A percentile compares a stretch with the other conserved stretches of the same genome.
phyloP scores from a whole-genome alignment of 2,113 vertebrate genomes.

The Lamprologus speciosus region DNA sequence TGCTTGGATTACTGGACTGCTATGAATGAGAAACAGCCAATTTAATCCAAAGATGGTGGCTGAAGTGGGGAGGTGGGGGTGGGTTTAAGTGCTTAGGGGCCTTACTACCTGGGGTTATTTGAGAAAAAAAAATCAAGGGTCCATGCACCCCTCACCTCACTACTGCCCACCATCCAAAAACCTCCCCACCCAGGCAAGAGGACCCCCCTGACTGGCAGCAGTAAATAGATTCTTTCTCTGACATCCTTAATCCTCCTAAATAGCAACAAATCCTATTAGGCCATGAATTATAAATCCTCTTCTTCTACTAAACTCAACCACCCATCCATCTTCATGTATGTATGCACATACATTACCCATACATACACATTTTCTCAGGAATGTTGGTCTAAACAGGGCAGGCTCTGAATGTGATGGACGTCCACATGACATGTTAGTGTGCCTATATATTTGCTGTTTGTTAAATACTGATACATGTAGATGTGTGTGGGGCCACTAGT shows the following conservation, averaged over 20 bases:
- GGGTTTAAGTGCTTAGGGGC: constrained; percentile 9
- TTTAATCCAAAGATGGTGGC: constrained; percentile 60
- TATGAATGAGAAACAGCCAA: constrained; percentile 53
- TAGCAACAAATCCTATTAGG: constrained; percentile 83
- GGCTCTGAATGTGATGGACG: background rate
- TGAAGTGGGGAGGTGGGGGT: background rate
- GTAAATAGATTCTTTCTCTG: constrained; percentile 81
- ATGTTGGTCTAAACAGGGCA: background rate
- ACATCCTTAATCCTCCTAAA: constrained; percentile 81
- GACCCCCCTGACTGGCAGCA: constrained; percentile 69
- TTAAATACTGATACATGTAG: background rate
- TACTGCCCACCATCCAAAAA: background rate
- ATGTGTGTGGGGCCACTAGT: background rate
- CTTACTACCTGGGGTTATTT: constrained; percentile 53
- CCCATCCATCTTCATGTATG: background rate
- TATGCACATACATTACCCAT: background rate
- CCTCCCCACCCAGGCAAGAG: background rate
- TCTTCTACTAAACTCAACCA: constrained; percentile 51
- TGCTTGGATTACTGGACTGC: constrained; percentile 58
- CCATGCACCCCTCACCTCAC: constrained; percentile 28
- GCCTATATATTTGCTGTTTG: background rate
- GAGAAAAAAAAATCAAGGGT: constrained; percentile 38
- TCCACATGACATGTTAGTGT: background rate
- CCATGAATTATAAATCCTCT: constrained; percentile 79
- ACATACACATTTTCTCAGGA: background rate